Base-by-base conservation (phyloP, 2,113 vertebrate genomes). In the Syngnathus scovelli region DNA sequence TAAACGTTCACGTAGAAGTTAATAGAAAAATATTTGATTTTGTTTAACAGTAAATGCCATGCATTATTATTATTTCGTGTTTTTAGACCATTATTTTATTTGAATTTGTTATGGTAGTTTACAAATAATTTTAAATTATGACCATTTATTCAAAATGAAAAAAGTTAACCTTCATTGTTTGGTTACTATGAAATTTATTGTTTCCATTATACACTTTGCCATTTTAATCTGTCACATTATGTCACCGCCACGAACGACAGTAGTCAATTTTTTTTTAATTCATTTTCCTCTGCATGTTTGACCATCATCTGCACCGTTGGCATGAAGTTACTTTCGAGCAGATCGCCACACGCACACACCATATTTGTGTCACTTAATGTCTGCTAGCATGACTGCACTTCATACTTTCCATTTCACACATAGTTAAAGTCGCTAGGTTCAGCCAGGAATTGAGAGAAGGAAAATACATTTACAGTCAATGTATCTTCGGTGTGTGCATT, bases 291-390 rank as follows among this genome's bases (percentile, higher is more conserved):
- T 55, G 39, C 64, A 6, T 7, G 48, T 48, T 74, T 6, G 5
- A 2, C 36, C 58, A 38, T 16, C 36, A 36, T 16, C 27, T 19
- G 10, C 19, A 41, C 59, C 37, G 21, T 12, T 61, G 66, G 67
- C 65, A 74, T 38, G 33, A 55, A 36, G 63, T 72, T 51, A 64
- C 46, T 70, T 70, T 80, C 48, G 68, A 60, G 48, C 67, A 71
- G 46, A 61, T 48, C n/a, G 54, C 41, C 54, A 48, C 16, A 36
- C 43, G 33, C 54, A 78, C 33, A 37, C 39, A 43, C 52, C 54
- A 21, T 56, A 67, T 72, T 73, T 72, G 37, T 61, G 59, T 64
- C 46, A 41, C n/a, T 39, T 38, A 41, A 58, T n/a, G 41, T 51
- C 44, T 65, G 41, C 8, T 38, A 33, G 68, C 38, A 44, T 23